Percentiles rank a stretch among this genome's conserved stretches.
Evolutionary conservation across 2,888 invertebrate genomes (phyloP).

Genomic region (Mesoligia furuncula): DNA sequence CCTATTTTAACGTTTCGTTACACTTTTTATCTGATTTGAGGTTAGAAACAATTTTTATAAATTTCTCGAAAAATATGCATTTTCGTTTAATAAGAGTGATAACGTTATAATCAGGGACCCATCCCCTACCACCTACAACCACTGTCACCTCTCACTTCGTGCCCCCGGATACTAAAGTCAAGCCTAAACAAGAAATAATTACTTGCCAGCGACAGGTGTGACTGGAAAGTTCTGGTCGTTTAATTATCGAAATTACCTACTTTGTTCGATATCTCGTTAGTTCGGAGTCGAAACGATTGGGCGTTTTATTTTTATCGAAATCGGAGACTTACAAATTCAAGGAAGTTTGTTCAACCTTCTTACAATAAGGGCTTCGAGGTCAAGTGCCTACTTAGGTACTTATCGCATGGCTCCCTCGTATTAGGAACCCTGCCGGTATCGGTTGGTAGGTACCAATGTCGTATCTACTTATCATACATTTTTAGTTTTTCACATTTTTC

Average conservation of each 20-base stretch:
- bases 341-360: constrained; percentile 10
- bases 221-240: constrained; percentile 12
- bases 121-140: too few species aligned
- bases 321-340: constrained; percentile 10
- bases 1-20: too few species aligned
- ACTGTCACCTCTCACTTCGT: too few species aligned
- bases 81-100: too few species aligned
- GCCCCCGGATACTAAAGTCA: too few species aligned
- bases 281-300: background rate
- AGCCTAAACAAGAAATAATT: constrained; percentile 31
- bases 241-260: constrained; percentile 9
- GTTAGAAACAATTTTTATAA: too few species aligned
- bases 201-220: constrained; percentile 6
- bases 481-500: background rate
- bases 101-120: too few species aligned
- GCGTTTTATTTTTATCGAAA: background rate
- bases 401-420: background rate
- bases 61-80: too few species aligned
- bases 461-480: background rate
- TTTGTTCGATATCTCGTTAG: background rate
- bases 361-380: constrained; percentile 8
- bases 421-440: background rate
- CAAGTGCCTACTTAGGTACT: background rate
- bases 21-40: too few species aligned
- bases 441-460: background rate